Evolutionary conservation across 2,113 vertebrate genomes (phyloP), one percentile per base, ranked within the genome.

Genomic region (Ginglymostoma cirratum): DNA sequence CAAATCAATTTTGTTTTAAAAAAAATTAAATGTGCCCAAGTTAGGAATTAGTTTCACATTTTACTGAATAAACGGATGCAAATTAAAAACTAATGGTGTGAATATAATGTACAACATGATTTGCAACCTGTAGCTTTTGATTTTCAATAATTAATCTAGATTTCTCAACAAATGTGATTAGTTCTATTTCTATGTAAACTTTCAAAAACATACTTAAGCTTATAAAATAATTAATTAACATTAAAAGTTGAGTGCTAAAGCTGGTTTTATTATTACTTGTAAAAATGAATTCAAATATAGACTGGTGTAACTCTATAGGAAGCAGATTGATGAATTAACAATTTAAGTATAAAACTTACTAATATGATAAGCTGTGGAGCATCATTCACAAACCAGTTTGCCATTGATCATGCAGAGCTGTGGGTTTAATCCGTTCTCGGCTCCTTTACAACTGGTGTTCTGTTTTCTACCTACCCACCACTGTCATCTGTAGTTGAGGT

Each of bases 331-430:
- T 17, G 21, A 66, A 66, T 96, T 85, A 96, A 95, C 52, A 96
- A 65, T 72, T 45, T 15, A 67, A 85, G 14, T 19, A 96, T n/a
- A 14, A 78, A 23, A 98, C 98, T 98, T 97, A 98, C 98, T 96
- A 97, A 96, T 95, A 98, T 96, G 34, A 97, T 45, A 96, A 96
- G 0, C 8, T 97, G 97, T 92, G 97, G 96, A 96, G 96, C 97
- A 96, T 98, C 98, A 96, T 97, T 98, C 96, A 98, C 97, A 96
- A 97, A 96, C 98, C 98, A 98, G 96, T 96, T 97, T 95, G 96
- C 96, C 97, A 97, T 98, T 96, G 97, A 96, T 27, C 69, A 72
- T n/a, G 83, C 94, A 96, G 12, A 42, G 89, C 66, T 69, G 94
- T 30, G 30, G 96, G 70, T 96, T 96, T 83, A 96, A 96, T 86